phyloP scores from a whole-genome alignment of 2,113 vertebrate genomes.

The Ramphastos sulfuratus region DNA sequence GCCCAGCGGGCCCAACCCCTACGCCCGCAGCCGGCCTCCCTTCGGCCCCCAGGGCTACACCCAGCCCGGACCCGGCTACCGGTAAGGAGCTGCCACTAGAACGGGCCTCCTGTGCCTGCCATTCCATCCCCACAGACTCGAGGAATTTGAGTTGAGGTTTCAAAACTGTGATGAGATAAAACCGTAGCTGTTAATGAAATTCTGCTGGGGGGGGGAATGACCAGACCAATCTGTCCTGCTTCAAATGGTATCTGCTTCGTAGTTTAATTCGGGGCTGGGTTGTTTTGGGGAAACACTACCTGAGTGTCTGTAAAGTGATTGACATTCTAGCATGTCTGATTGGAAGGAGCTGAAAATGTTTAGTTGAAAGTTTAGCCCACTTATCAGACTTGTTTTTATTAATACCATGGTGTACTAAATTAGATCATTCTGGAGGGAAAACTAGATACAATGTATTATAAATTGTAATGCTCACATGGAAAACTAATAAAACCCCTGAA shows the following conservation, averaged over 20 bases:
- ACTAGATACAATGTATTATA: conserved; percentile 86
- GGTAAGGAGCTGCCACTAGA: conserved; percentile 76
- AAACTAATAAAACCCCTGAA: conserved; percentile 90
- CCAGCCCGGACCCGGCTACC: conserved; percentile 95
- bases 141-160: conserved; percentile 69
- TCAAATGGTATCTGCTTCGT: conserved; percentile 78
- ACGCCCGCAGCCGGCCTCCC: conserved; percentile 89
- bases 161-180: conserved; percentile 66
- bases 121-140: conserved; percentile 67
- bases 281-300: conserved; percentile 82
- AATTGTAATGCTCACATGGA: conserved; percentile 88
- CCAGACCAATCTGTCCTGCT: conserved; percentile 75
- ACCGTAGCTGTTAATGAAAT: conserved; percentile 66
- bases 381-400: conserved; percentile 85
- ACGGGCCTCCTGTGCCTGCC: background rate
- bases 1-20: conserved; percentile 89
- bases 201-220: conserved; percentile 61
- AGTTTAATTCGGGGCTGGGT: conserved; percentile 61
- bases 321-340: conserved; percentile 76
- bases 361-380: conserved; percentile 73
- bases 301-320: conserved; percentile 75
- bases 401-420: conserved; percentile 83
- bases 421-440: conserved; percentile 77
- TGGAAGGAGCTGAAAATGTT: conserved; percentile 74
- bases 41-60: conserved; percentile 89